Conservation (phyloP, 1,140 invertebrate species). For the Macrobrachium rosenbergii region DNA sequence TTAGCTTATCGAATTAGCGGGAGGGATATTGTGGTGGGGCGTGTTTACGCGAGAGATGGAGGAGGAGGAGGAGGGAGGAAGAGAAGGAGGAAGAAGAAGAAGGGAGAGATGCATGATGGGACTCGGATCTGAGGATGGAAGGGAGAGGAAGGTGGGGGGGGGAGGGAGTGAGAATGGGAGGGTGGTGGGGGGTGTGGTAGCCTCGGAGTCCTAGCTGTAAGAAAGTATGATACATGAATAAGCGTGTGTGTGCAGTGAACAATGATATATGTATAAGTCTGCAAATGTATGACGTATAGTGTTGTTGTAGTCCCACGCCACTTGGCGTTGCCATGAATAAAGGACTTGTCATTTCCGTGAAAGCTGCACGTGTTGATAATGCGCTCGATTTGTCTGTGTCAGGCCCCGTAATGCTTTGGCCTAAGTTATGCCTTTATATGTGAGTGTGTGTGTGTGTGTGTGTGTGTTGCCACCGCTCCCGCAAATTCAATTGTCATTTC, state of each 20-base stretch:
- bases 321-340: slow-evolving; percentile 57
- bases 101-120: no score
- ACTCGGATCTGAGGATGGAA: not conserved
- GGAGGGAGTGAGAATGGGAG: not conserved
- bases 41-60: not conserved
- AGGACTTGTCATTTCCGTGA: slow-evolving; percentile 60
- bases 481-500: slow-evolving; percentile 51
- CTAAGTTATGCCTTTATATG: slow-evolving; percentile 58
- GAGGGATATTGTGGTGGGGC: not conserved
- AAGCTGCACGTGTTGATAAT: slow-evolving; percentile 61
- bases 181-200: not conserved
- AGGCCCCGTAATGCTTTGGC: slow-evolving; percentile 46
- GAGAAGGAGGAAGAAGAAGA: not conserved
- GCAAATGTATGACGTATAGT: slow-evolving; percentile 36
- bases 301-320: slow-evolving; percentile 56
- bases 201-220: not conserved
- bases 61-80: not conserved
- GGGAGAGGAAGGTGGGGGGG: not conserved
- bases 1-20: not conserved
- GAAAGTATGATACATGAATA: not conserved
- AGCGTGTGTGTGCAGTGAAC: not conserved
- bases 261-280: slow-evolving; percentile 2
- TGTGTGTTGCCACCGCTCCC: slow-evolving; percentile 26
- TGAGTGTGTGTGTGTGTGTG: not conserved
- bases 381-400: slow-evolving; percentile 47